Evolutionary conservation across 1,140 invertebrate genomes (phyloP).

Genomic region (Procambarus clarkii): DNA sequence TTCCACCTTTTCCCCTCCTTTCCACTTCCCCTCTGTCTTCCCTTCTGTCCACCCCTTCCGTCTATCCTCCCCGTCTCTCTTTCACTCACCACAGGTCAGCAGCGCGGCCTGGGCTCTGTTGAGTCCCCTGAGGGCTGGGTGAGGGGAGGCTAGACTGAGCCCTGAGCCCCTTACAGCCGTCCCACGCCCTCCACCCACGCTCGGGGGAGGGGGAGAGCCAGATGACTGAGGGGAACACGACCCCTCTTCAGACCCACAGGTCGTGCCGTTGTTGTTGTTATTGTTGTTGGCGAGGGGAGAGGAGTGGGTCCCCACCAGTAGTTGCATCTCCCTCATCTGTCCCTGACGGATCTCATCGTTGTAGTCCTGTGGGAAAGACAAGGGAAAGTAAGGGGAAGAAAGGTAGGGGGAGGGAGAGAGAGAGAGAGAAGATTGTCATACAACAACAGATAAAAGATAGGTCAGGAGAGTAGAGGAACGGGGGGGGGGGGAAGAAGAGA

Average conservation of each 20-base stretch:
- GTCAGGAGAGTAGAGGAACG: too few relatives aligned
- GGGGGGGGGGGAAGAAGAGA: too few relatives aligned
- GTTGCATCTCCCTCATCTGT: conserved; percentile 76
- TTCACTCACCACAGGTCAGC: conserved; percentile 18
- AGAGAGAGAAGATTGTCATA: too few relatives aligned
- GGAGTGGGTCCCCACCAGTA: conserved; percentile 69
- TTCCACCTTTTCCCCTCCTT: too few relatives aligned
- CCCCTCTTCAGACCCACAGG: conserved; percentile 65
- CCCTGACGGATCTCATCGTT: conserved; percentile 78
- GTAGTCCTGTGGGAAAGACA: conserved; percentile 74
- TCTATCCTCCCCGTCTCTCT: too few relatives aligned
- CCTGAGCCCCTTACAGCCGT: conserved; percentile 13
- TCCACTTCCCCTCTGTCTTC: background rate
- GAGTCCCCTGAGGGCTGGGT: conserved; percentile 70
- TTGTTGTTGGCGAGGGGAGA: conserved; percentile 63
- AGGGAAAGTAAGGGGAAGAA: background rate
- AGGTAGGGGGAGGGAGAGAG: background rate
- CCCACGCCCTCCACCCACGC: background rate
- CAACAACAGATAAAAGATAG: too few relatives aligned
- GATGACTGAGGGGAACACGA: conserved; percentile 64
- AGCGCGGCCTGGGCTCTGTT: conserved; percentile 62
- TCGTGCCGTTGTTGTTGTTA: conserved; percentile 53
- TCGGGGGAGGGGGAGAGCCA: conserved; percentile 59
- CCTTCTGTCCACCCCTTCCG: background rate
- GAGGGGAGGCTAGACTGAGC: conserved; percentile 54